Conservation (phyloP, 2,113 vertebrate genomes). For the Campylomormyrus tamandua region DNA sequence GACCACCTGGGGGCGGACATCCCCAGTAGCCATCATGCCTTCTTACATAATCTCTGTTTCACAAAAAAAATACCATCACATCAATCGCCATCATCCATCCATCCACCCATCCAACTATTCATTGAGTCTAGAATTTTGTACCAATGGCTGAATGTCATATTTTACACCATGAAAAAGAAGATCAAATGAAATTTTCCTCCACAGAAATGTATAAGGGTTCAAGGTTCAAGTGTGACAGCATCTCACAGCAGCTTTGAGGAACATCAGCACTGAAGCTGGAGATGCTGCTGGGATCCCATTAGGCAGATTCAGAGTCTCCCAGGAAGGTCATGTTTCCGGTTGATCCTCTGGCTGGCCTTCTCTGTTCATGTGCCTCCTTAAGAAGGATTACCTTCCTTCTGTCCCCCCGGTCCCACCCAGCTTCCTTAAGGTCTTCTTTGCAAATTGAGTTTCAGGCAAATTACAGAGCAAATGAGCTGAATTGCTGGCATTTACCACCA, state of each 20-base stretch:
- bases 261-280: slow-evolving; percentile 48
- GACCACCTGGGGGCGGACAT: neutral
- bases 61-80: neutral
- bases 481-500: neutral
- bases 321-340: neutral
- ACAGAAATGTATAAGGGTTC: neutral
- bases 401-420: neutral
- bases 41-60: neutral
- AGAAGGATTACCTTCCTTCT: neutral
- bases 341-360: neutral
- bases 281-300: slow-evolving; percentile 21
- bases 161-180: neutral
- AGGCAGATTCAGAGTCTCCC: neutral
- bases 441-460: slow-evolving; percentile 3
- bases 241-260: slow-evolving; percentile 44
- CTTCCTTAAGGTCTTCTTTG: neutral
- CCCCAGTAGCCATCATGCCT: neutral
- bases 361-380: neutral
- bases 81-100: neutral
- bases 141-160: neutral
- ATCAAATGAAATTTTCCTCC: neutral
- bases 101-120: neutral
- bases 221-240: neutral
- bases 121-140: neutral
- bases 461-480: slow-evolving; percentile 11